Percentiles rank a stretch among this genome's conserved stretches.
Conservation (phyloP, 2,797 vertebrate genomes). For the Tapirus indicus region DNA sequence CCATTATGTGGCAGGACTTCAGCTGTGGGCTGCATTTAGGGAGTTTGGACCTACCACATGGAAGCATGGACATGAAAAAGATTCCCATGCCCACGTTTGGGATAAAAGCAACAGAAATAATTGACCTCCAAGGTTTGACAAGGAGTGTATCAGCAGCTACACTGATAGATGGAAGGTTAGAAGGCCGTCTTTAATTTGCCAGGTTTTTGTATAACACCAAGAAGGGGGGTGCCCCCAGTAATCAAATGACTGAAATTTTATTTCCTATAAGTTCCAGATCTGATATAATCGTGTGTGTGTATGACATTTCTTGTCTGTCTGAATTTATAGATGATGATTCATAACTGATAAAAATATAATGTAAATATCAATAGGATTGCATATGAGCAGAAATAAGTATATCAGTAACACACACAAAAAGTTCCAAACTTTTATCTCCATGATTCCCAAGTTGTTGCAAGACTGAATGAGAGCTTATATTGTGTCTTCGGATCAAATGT, state of each 20-base stretch:
- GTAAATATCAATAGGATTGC: neutral
- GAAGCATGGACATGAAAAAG: neutral
- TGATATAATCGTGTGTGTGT: neutral
- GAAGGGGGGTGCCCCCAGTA: neutral
- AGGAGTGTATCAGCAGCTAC: neutral
- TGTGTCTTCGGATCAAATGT: slow-evolving; percentile 18
- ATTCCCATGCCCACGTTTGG: neutral
- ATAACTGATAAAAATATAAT: neutral
- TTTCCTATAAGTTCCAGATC: neutral
- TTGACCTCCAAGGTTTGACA: neutral
- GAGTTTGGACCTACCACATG: neutral
- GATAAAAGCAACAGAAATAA: neutral
- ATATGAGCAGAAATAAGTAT: neutral
- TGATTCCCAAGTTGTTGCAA: neutral
- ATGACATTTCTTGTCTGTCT: neutral
- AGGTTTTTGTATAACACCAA: neutral
- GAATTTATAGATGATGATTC: neutral
- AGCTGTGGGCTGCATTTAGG: neutral
- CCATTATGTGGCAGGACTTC: neutral
- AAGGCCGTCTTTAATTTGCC: neutral
- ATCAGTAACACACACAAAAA: neutral
- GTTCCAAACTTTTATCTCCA: slow-evolving; percentile 2
- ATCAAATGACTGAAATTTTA: neutral
- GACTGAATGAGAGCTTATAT: neutral
- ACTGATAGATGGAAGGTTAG: neutral